Evolutionary conservation across 2,888 invertebrate species (phyloP).

Genomic region (Patella ulyssiponensis): DNA sequence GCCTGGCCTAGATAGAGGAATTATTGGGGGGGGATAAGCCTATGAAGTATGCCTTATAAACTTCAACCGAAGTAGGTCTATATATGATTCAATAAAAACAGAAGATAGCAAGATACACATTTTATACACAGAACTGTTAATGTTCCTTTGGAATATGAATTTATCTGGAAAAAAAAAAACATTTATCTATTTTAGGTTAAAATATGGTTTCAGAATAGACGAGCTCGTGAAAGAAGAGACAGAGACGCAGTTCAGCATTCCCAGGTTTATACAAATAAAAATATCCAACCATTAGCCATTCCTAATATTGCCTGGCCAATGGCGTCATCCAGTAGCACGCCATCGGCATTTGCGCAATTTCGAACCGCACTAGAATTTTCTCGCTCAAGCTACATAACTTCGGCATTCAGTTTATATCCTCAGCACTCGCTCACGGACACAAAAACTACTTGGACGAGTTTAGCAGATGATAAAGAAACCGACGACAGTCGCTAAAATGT

Average conservation of each 20-base stretch:
- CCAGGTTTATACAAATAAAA: conserved; percentile 27
- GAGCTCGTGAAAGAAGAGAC: conserved; percentile 68
- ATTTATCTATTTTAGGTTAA: conserved; percentile 62
- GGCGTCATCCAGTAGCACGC: conserved; percentile 8
- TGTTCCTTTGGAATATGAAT: no score
- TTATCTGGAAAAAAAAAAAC: no score
- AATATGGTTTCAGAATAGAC: conserved; percentile 71
- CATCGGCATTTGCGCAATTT: conserved; percentile 15
- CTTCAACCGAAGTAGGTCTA: no score
- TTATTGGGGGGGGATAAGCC: no score
- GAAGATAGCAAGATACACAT: no score
- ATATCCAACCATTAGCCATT: conserved; percentile 39
- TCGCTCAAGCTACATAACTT: conserved; percentile 30
- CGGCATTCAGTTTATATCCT: conserved; percentile 30
- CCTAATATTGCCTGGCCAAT: conserved; percentile 39
- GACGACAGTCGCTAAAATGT: neutral
- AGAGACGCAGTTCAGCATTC: conserved; percentile 49
- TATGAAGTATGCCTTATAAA: no score
- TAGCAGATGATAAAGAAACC: neutral
- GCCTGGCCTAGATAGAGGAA: no score
- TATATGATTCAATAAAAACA: no score
- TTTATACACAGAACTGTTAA: no score
- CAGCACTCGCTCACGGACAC: conserved; percentile 9
- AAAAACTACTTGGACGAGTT: neutral
- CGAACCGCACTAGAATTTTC: conserved; percentile 24